Base-by-base conservation (phyloP, 2,113 vertebrate genomes). In the Phodopus roborovskii region DNA sequence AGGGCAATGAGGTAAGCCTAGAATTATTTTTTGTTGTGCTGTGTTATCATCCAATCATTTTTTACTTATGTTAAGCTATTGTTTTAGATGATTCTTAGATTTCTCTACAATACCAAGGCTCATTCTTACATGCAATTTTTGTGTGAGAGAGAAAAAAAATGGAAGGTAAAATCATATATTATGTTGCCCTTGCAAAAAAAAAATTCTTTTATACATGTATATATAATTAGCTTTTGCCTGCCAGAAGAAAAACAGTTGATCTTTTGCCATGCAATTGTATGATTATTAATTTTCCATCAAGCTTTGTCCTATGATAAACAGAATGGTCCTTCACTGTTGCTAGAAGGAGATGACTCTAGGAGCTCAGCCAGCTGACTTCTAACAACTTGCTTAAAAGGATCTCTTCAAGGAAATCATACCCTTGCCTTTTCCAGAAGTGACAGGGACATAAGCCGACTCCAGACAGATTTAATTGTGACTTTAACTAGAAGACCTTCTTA, bases 161-260 rank as follows among this genome's bases (percentile, higher is more conserved):
- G 94, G 95, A 97, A 98, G 81, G 92, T 97, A 97, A 98, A 98
- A 97, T 97, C 95, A 97, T 97, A 92, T 66, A 97, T 98, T 98
- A 96, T 98, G 97, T 98, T 98, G 96, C 79, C 97, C 97, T 98
- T 98, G 97, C 97, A 98, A 98, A 98, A 98, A 97, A 97, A 45
- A 45, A 45, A 4, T 12, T 56, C 53, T 13, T 56, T 13, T 56
- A 56, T 56, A 56, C 12, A 56, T 56, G 53, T 17, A 36, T 70
- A 30, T 97, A 97, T 98, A 97, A 98, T 98, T 98, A 98, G 97
- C 92, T 97, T 97, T 98, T 98, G 98, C 98, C 98, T 98, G 98
- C 98, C 98, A 98, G 98, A 98, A 98, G 98, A 97, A 98, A 98
- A 98, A 96, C 95, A 96, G 70, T 97, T 97, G 97, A 82, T 74